Evolutionary conservation across 2,888 invertebrate species (phyloP).

Genomic region (Pyrrhosoma nymphula): DNA sequence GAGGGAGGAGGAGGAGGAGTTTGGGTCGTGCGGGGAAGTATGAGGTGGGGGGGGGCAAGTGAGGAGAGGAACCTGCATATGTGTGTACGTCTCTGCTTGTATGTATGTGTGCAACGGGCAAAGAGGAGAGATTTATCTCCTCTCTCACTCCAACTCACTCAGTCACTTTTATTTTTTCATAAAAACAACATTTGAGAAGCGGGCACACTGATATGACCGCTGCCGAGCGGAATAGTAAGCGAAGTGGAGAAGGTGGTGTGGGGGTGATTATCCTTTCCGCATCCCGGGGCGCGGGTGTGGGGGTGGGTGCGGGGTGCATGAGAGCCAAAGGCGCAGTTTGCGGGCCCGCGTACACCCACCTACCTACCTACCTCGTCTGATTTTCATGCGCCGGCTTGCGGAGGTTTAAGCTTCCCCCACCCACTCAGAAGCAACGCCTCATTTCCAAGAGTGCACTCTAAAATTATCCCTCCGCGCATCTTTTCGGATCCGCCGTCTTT

Average conservation of each 20-base stretch:
- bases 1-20: background rate
- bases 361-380: background rate
- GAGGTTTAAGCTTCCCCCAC: background rate
- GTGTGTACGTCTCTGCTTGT: too few relatives aligned
- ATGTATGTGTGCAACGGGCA: background rate
- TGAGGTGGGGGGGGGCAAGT: background rate
- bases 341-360: background rate
- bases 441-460: constrained; percentile 17
- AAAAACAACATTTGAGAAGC: constrained; percentile 31
- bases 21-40: too few relatives aligned
- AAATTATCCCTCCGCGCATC: background rate
- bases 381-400: background rate
- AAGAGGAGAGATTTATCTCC: constrained; percentile 34
- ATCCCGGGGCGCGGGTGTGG: constrained; percentile 9
- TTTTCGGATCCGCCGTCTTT: background rate
- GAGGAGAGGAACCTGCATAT: background rate
- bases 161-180: background rate
- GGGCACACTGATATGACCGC: constrained; percentile 11
- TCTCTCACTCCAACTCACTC: background rate
- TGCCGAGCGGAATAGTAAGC: constrained; percentile 24
- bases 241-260: background rate
- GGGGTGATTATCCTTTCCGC: background rate
- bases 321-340: background rate
- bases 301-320: too few relatives aligned
- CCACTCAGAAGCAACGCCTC: background rate